Base-by-base conservation (phyloP, 1,140 invertebrate species). In the Rhopalosiphum maidis region DNA sequence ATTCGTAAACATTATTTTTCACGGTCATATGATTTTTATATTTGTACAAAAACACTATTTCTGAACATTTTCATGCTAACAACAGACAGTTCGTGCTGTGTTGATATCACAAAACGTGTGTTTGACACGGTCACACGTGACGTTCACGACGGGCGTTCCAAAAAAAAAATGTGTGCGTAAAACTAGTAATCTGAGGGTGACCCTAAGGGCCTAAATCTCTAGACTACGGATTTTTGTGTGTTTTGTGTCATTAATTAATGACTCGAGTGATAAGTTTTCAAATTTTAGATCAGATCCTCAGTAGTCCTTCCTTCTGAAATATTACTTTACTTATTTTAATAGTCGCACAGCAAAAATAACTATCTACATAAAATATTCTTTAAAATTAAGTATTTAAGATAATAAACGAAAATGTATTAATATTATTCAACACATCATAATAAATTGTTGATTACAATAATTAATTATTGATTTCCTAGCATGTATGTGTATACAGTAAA, bases 91-190 rank as follows among this genome's bases (percentile, higher is more conserved):
- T n/a, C 60, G 90, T 48, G 43, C 41, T 90, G 43, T 82, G 60
- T 48, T 48, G 60, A 46, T 82, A 83, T 35, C 90, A 83, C 43
- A 37, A 35, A 82, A 83, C 77, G 90, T 83, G 68, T 92, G 68
- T 92, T 51, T 54, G 90, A 92, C 90, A 92, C 48, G 90, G 90
- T 92, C 60, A 83, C 90, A 92, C 30, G 90, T 83, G 90, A 92
- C 48, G 46, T 82, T 92, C 90, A 55, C 90, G 90, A 82, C 90
- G 90, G 68, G 90, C 46, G 68, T 92, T 51, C 68, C 4, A 18
- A 5, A 48, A 91, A 92, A 91, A 83, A 83, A 83, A 92, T 41
- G 43, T 83, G 68, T 25, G 68, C 90, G 46, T 92, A 92, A 92
- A 83, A 82, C 90, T 23, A 92, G 90, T 83, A 83, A 83, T 82